These are phyloP conservation scores for Sebastes trivittatus DNA, from an alignment of 2,797 vertebrate species.

Conservation along the genomic window DNA sequence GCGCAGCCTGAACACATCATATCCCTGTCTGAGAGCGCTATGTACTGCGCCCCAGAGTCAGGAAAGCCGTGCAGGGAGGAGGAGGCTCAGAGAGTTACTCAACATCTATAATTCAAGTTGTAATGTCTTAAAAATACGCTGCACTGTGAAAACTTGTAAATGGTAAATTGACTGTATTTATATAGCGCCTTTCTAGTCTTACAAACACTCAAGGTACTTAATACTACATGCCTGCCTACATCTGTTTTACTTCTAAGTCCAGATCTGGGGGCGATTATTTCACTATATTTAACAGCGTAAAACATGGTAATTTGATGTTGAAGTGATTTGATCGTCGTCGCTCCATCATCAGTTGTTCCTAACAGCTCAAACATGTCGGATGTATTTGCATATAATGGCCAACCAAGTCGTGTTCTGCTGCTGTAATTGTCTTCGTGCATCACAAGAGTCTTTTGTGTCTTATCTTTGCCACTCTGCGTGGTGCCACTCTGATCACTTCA, in stretches of 20 bases:
- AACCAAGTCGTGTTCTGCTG: background rate
- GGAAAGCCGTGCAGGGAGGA: background rate
- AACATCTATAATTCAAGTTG: background rate
- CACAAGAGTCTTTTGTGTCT: slow-evolving; percentile 14
- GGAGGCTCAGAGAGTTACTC: background rate
- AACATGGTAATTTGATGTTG: background rate
- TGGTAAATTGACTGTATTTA: too few relatives aligned
- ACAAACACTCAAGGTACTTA: too few relatives aligned
- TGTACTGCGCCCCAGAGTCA: background rate
- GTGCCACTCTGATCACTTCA: slow-evolving; percentile 45
- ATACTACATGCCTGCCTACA: too few relatives aligned
- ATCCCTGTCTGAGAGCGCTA: background rate
- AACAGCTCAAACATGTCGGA: background rate
- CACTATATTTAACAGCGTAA: background rate
- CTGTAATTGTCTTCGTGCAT: slow-evolving; percentile 17
- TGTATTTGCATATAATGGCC: slow-evolving; percentile 1
- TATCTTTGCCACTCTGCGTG: slow-evolving; percentile 24
- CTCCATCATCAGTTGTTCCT: background rate
- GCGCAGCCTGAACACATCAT: slow-evolving; percentile 6
- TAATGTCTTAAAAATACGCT: background rate
- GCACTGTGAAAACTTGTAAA: background rate
- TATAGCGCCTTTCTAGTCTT: too few relatives aligned
- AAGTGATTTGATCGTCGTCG: background rate
- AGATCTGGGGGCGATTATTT: background rate
- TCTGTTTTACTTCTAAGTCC: background rate